These are phyloP conservation scores for Sebastes schlegelii DNA, from an alignment of 2,113 vertebrate genomes.

Conservation along the genomic window DNA sequence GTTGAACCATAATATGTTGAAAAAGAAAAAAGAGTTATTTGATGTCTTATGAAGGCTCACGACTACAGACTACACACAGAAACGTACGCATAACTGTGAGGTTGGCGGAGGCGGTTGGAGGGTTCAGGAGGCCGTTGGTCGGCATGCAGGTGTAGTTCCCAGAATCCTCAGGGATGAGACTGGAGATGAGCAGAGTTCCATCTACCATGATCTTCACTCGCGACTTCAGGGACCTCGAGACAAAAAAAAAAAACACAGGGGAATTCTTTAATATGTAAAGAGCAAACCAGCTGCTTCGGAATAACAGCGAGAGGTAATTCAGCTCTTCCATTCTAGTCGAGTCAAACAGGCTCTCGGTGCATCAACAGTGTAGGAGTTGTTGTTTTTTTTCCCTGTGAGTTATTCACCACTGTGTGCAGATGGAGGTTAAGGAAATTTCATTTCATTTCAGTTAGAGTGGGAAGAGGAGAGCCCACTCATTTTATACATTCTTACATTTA, in stretches of 20 bases:
- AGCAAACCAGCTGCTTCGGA: constrained; percentile 18
- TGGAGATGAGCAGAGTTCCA: constrained; percentile 90
- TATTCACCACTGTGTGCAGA: constrained; percentile 49
- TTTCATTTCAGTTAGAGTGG: constrained; percentile 46
- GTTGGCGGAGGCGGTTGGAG: constrained; percentile 90
- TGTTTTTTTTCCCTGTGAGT: constrained; percentile 1
- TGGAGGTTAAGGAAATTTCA: constrained; percentile 54
- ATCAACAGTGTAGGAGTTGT: constrained; percentile 49
- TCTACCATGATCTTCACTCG: constrained; percentile 94
- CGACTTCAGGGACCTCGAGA: constrained; percentile 87
- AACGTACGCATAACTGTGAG: constrained; percentile 92
- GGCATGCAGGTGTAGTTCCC: constrained; percentile 93
- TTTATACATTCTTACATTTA: constrained; percentile 47
- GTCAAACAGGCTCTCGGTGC: constrained; percentile 24
- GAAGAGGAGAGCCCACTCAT: constrained; percentile 48
- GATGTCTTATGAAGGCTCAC: constrained; percentile 4
- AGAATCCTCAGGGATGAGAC: constrained; percentile 85
- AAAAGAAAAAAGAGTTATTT: neutral
- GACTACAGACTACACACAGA: constrained; percentile 15
- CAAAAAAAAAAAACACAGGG: constrained; percentile 2
- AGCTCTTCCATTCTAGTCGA: neutral
- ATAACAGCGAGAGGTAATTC: constrained; percentile 17
- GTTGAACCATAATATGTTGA: neutral
- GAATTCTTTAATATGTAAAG: constrained; percentile 7
- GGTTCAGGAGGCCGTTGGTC: constrained; percentile 89